Percentiles rank a stretch among this genome's conserved stretches.
Evolutionary conservation across 2,113 vertebrate genomes (phyloP).

Genomic region (Zosterops japonicus): DNA sequence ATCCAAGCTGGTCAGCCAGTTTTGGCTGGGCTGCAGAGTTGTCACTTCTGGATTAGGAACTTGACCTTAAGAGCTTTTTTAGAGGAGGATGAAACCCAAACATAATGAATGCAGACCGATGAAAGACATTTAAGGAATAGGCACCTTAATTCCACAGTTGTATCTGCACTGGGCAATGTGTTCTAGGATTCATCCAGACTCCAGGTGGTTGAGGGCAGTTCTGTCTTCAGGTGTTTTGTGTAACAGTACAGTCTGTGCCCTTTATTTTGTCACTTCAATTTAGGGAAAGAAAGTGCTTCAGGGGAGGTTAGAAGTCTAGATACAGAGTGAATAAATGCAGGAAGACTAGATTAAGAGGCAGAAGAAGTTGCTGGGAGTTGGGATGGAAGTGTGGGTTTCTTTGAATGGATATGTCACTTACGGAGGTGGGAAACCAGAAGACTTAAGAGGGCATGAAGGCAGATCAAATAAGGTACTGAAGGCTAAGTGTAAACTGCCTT

Average conservation of each 20-base stretch:
- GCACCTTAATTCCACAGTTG: background rate
- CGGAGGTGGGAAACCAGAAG: background rate
- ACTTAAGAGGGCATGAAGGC: background rate
- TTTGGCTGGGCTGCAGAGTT: background rate
- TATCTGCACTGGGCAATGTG: background rate
- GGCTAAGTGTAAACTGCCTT: background rate
- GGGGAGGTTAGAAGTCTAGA: background rate
- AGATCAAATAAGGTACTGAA: background rate
- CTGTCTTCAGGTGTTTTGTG: background rate
- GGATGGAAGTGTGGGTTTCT: background rate
- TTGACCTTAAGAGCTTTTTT: background rate
- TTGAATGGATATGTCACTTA: too few relatives aligned
- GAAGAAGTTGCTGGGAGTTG: background rate
- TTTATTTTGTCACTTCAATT: background rate
- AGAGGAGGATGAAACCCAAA: fast-evolving
- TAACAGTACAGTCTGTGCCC: background rate
- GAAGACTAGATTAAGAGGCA: background rate
- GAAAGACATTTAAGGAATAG: background rate
- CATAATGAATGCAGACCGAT: background rate
- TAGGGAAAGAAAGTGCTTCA: background rate
- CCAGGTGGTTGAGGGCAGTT: background rate
- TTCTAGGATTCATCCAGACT: background rate
- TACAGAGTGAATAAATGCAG: background rate
- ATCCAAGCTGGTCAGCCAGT: background rate
- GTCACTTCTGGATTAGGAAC: background rate